Conservation (phyloP, 2,113 vertebrate species). For the Macrotis lagotis region DNA sequence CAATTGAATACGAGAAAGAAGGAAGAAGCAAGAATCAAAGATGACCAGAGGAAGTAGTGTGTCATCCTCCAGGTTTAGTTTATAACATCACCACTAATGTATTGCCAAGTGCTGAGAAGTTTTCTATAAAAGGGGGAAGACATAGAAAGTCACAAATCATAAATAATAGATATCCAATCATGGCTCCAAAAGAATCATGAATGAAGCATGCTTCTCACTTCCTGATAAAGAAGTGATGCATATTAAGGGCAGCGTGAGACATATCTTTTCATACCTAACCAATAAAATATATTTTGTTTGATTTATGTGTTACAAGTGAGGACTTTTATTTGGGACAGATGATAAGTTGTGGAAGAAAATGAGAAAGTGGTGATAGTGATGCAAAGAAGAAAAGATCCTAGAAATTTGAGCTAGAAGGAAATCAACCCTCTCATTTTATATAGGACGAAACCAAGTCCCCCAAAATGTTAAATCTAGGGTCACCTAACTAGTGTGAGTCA, state of each 20-base stretch:
- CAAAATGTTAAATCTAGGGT: not conserved
- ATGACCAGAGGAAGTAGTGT: not conserved
- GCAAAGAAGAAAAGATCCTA: not conserved
- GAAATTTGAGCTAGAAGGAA: not conserved
- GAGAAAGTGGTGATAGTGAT: not conserved
- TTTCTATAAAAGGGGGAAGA: not conserved
- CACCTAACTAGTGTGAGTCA: not conserved
- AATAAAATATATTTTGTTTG: not conserved
- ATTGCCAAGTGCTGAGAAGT: not conserved
- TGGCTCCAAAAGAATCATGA: not conserved
- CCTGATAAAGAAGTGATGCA: not conserved
- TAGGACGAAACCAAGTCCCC: not conserved
- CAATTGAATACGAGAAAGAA: not conserved
- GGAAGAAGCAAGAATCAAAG: not conserved
- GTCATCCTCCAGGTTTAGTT: not conserved
- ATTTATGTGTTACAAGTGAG: not conserved
- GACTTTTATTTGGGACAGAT: not conserved
- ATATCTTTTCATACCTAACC: not conserved
- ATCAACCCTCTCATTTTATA: not conserved
- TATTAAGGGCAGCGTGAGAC: not conserved
- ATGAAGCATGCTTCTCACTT: not conserved
- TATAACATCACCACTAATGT: not conserved
- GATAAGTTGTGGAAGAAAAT: not conserved
- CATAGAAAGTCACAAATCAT: not conserved
- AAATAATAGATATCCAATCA: not conserved